These are phyloP conservation scores for Barnardius zonarius DNA, from an alignment of 2,113 vertebrate genomes.

Conservation along the genomic window DNA sequence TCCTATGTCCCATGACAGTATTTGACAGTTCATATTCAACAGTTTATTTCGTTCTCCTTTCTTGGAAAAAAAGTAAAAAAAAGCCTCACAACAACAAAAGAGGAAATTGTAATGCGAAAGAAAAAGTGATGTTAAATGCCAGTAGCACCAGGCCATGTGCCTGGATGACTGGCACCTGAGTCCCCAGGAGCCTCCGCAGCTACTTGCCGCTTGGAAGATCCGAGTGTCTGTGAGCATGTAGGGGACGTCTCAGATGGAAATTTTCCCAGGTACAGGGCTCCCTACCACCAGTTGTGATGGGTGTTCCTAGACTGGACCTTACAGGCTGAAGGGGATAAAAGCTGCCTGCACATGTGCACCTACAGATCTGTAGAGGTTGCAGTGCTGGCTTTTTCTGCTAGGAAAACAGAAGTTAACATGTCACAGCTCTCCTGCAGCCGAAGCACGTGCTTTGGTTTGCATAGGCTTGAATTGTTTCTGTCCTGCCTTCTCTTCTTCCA, in stretches of 20 bases:
- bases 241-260: not conserved
- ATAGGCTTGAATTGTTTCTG: not conserved
- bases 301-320: not conserved
- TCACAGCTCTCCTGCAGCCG: not conserved
- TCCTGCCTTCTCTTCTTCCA: not conserved
- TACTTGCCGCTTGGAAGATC: not conserved
- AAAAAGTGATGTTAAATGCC: not conserved
- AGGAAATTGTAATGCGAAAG: not conserved
- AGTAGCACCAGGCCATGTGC: not conserved
- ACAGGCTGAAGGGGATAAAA: not conserved
- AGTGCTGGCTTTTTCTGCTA: not conserved
- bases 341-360: not conserved
- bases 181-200: not conserved
- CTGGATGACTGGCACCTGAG: not conserved
- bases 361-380: not conserved
- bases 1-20: not conserved
- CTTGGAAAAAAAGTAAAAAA: not conserved
- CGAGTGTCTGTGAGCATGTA: not conserved
- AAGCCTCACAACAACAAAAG: not conserved
- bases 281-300: not conserved
- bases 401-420: not conserved
- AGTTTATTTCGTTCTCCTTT: not conserved
- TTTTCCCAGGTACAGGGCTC: not conserved
- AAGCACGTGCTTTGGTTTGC: not conserved
- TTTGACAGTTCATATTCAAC: not conserved